phyloP scores from a whole-genome alignment of 2,113 vertebrate genomes.

The Tragelaphus scriptus region DNA sequence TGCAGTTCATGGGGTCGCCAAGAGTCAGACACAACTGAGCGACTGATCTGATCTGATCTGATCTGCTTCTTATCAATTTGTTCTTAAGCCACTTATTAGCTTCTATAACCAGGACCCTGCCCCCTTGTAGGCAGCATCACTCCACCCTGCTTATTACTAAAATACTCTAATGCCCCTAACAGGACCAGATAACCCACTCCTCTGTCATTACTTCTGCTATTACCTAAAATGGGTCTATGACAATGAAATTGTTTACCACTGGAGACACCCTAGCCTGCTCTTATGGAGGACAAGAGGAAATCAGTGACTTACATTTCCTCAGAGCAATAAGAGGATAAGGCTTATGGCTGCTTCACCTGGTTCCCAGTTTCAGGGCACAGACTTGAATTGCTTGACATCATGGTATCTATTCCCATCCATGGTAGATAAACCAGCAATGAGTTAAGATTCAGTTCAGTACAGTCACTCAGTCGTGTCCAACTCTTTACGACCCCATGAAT shows the following conservation, averaged over 20 bases:
- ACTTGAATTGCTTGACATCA: not conserved
- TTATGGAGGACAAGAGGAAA: not conserved
- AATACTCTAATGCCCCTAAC: not conserved
- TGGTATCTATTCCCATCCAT: not conserved
- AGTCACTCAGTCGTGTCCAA: too few relatives aligned
- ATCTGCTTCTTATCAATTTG: not conserved
- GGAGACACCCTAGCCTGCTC: not conserved
- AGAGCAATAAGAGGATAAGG: not conserved
- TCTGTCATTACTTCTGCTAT: not conserved
- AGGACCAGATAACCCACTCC: not conserved
- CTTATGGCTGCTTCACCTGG: not conserved
- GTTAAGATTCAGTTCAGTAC: not conserved
- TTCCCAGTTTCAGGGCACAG: not conserved
- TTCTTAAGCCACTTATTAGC: not conserved
- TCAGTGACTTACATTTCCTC: not conserved
- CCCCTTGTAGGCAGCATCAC: not conserved
- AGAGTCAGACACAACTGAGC: too few relatives aligned
- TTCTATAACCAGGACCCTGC: not conserved
- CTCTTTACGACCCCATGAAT: too few relatives aligned
- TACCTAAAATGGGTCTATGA: not conserved
- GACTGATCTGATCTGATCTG: too few relatives aligned
- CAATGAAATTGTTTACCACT: not conserved
- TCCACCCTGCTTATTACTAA: not conserved
- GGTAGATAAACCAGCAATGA: not conserved
- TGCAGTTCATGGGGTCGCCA: too few relatives aligned